These are phyloP conservation scores for Mesembrinibis cayennensis DNA, from an alignment of 2,113 vertebrate genomes.

Conservation along the genomic window DNA sequence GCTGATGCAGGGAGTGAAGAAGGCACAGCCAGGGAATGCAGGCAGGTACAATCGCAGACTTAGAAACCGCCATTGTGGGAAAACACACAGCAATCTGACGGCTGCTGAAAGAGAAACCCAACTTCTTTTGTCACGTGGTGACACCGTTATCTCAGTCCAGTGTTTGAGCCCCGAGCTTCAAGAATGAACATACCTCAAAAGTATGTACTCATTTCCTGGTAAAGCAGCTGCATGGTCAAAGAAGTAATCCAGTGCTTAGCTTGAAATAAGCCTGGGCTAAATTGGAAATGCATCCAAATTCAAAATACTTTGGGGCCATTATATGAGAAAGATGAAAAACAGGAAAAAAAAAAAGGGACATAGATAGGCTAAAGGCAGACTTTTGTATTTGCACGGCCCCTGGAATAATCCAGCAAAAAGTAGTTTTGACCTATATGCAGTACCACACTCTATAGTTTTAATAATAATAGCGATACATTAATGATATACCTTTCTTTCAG, in stretches of 20 bases:
- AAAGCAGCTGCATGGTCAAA: neutral
- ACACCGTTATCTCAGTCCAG: neutral
- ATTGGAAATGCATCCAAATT: neutral
- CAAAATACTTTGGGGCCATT: neutral
- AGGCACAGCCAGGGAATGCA: neutral
- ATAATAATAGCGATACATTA: neutral
- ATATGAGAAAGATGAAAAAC: neutral
- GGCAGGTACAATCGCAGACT: neutral
- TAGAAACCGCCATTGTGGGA: neutral
- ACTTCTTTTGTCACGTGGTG: neutral
- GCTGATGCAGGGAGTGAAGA: accelerated
- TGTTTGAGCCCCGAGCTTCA: neutral
- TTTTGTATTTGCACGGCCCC: neutral
- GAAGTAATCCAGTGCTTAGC: neutral
- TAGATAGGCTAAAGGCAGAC: neutral
- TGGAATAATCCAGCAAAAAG: neutral
- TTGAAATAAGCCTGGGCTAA: neutral
- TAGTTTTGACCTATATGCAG: neutral
- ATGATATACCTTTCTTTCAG: constrained; percentile 88
- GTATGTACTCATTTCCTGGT: neutral
- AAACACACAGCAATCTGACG: neutral
- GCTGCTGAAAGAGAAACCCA: neutral
- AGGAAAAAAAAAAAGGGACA: neutral
- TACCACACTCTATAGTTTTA: neutral
- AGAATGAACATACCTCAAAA: neutral